Evolutionary conservation across 2,888 invertebrate species (phyloP).

Genomic region (Liposcelis brunnea): DNA sequence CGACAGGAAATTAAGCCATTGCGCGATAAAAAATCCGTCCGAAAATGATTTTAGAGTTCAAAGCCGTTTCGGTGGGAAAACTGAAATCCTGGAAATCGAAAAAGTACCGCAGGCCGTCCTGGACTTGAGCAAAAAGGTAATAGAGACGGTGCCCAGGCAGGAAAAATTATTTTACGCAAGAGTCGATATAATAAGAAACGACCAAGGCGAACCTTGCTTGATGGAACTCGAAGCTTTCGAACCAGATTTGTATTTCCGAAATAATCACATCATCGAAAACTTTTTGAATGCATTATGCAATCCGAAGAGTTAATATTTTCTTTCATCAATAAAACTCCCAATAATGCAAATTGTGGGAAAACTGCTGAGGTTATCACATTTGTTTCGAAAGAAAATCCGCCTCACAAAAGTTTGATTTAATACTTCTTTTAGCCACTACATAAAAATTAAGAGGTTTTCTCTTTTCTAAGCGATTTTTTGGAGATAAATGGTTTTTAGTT

Average conservation of each 20-base stretch:
- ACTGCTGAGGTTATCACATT: too few relatives aligned
- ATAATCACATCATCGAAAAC: background rate
- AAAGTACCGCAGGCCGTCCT: background rate
- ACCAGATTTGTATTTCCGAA: background rate
- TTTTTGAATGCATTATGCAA: background rate
- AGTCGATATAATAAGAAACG: background rate
- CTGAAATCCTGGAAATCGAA: background rate
- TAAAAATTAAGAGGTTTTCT: too few relatives aligned
- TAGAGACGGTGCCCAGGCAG: background rate
- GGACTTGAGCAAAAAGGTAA: background rate
- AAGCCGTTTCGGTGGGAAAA: background rate
- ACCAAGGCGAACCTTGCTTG: background rate
- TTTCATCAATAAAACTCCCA: too few relatives aligned
- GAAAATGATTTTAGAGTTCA: conserved; percentile 3
- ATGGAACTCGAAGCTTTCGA: conserved; percentile 6
- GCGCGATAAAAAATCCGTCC: background rate
- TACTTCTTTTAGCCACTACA: too few relatives aligned
- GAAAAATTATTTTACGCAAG: background rate
- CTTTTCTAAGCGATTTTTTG: too few relatives aligned
- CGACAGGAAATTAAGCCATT: background rate
- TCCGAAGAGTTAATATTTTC: too few relatives aligned
- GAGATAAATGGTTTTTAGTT: too few relatives aligned
- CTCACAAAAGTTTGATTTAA: too few relatives aligned
- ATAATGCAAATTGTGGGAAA: too few relatives aligned
- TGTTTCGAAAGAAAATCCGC: too few relatives aligned